Percentiles rank a stretch among this genome's conserved stretches.
phyloP scores from a whole-genome alignment of 1,140 invertebrate species.

The Pygmarrhopalites habei region DNA sequence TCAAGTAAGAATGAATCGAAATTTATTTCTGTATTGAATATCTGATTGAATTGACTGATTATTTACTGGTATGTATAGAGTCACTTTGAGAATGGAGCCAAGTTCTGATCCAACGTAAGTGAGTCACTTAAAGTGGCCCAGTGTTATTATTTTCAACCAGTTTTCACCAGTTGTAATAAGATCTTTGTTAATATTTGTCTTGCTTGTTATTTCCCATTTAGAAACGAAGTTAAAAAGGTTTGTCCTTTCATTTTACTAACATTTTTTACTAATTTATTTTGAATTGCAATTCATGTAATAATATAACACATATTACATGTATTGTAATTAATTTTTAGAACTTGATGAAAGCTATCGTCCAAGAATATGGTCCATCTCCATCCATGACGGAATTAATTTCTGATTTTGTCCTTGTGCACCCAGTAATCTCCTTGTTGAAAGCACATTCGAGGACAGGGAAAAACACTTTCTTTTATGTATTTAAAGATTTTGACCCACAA shows the following conservation, averaged over 20 bases:
- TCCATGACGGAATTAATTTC: constrained; percentile 31
- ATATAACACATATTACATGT: too few relatives aligned
- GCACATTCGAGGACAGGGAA: constrained; percentile 33
- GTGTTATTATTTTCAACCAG: too few relatives aligned
- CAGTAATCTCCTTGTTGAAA: constrained; percentile 30
- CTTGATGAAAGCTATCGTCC: constrained; percentile 23
- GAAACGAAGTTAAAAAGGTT: not conserved
- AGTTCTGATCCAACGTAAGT: constrained; percentile 27
- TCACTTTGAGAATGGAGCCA: constrained; percentile 28
- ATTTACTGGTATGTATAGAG: too few relatives aligned
- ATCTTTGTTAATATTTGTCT: not conserved
- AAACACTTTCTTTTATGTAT: constrained; percentile 38
- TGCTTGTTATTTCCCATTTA: too few relatives aligned
- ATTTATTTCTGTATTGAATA: too few relatives aligned
- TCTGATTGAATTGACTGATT: too few relatives aligned
- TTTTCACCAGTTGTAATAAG: too few relatives aligned
- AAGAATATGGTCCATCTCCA: constrained; percentile 29
- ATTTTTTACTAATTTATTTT: not conserved
- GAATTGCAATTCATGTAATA: too few relatives aligned
- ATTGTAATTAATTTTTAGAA: too few relatives aligned
- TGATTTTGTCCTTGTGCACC: constrained; percentile 34
- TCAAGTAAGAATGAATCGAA: too few relatives aligned
- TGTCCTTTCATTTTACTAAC: not conserved
- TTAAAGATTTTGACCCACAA: constrained; percentile 35
- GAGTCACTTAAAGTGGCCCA: too few relatives aligned